phyloP scores from a whole-genome alignment of 2,797 vertebrate genomes.

The Sciurus carolinensis region DNA sequence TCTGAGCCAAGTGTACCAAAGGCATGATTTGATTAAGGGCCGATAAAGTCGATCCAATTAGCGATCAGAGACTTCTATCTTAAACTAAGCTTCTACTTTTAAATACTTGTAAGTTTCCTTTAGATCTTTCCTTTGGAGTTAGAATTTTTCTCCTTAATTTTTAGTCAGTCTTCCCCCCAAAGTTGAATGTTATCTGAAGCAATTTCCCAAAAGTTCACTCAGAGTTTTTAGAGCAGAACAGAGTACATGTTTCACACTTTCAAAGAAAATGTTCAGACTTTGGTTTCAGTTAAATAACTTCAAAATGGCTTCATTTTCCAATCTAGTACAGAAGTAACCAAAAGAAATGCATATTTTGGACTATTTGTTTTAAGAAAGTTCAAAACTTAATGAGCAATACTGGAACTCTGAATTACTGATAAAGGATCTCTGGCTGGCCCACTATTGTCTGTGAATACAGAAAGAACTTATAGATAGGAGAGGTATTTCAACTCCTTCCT shows the following conservation, averaged over 20 bases:
- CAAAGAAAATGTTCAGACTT: conserved; percentile 62
- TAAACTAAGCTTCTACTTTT: conserved; percentile 10
- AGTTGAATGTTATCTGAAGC: conserved; percentile 48
- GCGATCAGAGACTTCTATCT: conserved; percentile 26
- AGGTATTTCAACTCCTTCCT: not conserved
- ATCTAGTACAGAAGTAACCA: not conserved
- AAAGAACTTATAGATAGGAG: not conserved
- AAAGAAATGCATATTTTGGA: conserved; percentile 51
- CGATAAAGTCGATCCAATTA: conserved; percentile 35
- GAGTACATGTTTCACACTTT: conserved; percentile 48
- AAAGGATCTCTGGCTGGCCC: not conserved
- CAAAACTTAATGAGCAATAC: not conserved
- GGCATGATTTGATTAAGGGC: conserved; percentile 76
- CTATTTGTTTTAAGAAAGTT: conserved; percentile 45
- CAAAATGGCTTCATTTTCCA: conserved; percentile 65
- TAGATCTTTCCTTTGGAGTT: conserved; percentile 55
- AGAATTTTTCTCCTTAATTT: conserved; percentile 3
- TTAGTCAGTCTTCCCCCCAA: conserved; percentile 10
- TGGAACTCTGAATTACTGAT: not conserved
- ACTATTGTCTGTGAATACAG: not conserved
- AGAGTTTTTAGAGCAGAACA: conserved; percentile 60
- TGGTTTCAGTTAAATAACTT: conserved; percentile 53
- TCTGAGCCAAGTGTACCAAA: conserved; percentile 54
- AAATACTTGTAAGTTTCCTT: conserved; percentile 52
- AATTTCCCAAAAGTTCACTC: conserved; percentile 54